Percentiles rank a stretch among this genome's conserved stretches.
Evolutionary conservation across 2,797 vertebrate species (phyloP).

Genomic region (Chrysocyon brachyurus): DNA sequence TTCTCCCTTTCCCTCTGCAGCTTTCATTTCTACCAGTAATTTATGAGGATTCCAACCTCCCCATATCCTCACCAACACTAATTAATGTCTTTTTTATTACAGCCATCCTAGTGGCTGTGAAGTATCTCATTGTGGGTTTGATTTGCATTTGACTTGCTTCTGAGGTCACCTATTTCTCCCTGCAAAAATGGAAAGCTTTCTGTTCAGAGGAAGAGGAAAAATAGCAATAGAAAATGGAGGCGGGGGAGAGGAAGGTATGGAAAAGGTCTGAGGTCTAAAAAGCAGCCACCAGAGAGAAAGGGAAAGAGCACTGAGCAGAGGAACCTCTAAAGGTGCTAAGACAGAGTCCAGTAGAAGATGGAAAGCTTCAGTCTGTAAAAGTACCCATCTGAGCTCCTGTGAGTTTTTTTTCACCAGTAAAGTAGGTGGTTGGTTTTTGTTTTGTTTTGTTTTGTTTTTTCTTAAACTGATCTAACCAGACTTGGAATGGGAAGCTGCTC

Average conservation of each 20-base stretch:
- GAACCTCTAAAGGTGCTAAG: background rate
- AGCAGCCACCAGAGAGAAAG: background rate
- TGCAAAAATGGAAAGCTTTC: background rate
- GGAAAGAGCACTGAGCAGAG: background rate
- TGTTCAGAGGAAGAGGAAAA: background rate
- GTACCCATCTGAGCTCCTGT: background rate
- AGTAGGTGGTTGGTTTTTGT: background rate
- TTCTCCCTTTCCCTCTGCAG: background rate
- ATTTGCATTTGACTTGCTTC: slow-evolving; percentile 34
- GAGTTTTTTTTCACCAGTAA: background rate
- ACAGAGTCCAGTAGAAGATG: background rate
- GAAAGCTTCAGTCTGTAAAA: background rate
- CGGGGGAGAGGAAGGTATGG: background rate
- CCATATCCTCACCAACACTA: background rate
- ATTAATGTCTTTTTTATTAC: background rate
- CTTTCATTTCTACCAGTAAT: background rate
- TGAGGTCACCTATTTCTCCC: background rate
- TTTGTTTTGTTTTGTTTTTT: background rate
- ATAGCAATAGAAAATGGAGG: background rate
- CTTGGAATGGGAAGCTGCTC: background rate
- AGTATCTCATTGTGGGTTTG: background rate
- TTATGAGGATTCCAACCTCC: background rate
- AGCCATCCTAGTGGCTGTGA: background rate
- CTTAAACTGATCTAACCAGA: background rate
- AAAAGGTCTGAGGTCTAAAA: background rate